Percentiles rank a stretch among this genome's conserved stretches.
Evolutionary conservation across 2,113 vertebrate species (phyloP).

Genomic region (Silurus meridionalis): DNA sequence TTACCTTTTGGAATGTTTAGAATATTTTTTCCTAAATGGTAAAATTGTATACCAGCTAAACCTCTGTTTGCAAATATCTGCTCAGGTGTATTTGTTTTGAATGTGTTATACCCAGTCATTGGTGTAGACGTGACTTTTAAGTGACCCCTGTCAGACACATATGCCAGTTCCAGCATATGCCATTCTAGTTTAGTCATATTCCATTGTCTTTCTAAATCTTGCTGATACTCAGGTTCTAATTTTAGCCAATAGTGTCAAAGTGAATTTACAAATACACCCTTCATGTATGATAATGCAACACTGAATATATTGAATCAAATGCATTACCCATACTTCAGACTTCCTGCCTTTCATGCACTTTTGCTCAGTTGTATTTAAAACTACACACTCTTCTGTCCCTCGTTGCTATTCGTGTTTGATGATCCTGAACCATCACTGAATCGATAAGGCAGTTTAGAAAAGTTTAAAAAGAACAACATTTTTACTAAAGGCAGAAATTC

Average conservation of each 20-base stretch:
- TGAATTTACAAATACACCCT: conserved; percentile 8
- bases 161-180: too few species aligned
- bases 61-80: too few species aligned
- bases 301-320: conserved; percentile 3
- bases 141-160: too few species aligned
- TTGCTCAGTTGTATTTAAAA: background rate
- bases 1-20: too few species aligned
- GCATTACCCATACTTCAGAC: background rate
- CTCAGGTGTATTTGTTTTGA: too few species aligned
- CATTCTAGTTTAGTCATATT: background rate
- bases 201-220: background rate
- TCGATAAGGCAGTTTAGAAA: conserved; percentile 46
- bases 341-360: conserved; percentile 2
- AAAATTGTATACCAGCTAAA: too few species aligned
- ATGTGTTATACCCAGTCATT: too few species aligned
- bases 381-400: conserved; percentile 36
- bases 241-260: background rate
- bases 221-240: background rate
- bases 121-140: too few species aligned
- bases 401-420: conserved; percentile 44
- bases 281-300: conserved; percentile 15
- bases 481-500: conserved; percentile 23
- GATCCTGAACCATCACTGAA: conserved; percentile 31
- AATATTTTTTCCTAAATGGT: too few species aligned
- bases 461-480: conserved; percentile 42